A percentile compares a stretch with the other conserved stretches of the same genome.
Conservation (phyloP, 2,888 invertebrate species). For the Drosophila niveifrons region DNA sequence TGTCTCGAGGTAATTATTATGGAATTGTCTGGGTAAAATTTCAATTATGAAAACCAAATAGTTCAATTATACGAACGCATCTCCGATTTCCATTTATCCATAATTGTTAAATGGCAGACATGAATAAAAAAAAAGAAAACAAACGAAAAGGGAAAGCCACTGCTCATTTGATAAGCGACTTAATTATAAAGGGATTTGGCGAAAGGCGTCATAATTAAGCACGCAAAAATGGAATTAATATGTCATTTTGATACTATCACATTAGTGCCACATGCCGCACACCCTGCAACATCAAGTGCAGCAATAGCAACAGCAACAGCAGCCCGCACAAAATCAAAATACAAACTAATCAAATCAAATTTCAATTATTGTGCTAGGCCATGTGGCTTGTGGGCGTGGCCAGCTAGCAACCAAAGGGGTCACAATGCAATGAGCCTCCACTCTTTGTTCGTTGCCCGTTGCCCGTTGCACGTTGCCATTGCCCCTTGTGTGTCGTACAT, state of each 20-base stretch:
- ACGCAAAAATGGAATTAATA: conserved; percentile 58
- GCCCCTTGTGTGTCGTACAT: conserved; percentile 42
- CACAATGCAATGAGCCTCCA: conserved; percentile 49
- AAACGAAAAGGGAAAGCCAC: neutral
- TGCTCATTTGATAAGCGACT: conserved; percentile 52
- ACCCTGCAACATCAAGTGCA: conserved; percentile 5
- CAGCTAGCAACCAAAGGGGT: conserved; percentile 30
- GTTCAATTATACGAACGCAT: conserved; percentile 64
- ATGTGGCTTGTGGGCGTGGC: conserved; percentile 31
- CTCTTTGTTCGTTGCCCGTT: neutral
- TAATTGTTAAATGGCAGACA: conserved; percentile 53
- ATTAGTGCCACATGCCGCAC: neutral
- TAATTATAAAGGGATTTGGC: conserved; percentile 71
- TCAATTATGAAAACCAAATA: conserved; percentile 77
- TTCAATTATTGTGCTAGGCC: conserved; percentile 70
- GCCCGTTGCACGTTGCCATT: conserved; percentile 2
- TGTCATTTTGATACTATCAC: conserved; percentile 35
- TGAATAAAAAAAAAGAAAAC: too few relatives aligned
- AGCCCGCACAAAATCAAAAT: conserved; percentile 51
- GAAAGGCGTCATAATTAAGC: conserved; percentile 50
- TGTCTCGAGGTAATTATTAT: conserved; percentile 71
- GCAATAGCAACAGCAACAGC: conserved; percentile 15
- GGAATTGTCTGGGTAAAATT: conserved; percentile 73
- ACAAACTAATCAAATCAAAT: conserved; percentile 78
- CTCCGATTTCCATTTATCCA: conserved; percentile 40